Evolutionary conservation across 1,140 invertebrate species (phyloP), one percentile per base, ranked within the genome.

Genomic region (Drosophila biarmipes): DNA sequence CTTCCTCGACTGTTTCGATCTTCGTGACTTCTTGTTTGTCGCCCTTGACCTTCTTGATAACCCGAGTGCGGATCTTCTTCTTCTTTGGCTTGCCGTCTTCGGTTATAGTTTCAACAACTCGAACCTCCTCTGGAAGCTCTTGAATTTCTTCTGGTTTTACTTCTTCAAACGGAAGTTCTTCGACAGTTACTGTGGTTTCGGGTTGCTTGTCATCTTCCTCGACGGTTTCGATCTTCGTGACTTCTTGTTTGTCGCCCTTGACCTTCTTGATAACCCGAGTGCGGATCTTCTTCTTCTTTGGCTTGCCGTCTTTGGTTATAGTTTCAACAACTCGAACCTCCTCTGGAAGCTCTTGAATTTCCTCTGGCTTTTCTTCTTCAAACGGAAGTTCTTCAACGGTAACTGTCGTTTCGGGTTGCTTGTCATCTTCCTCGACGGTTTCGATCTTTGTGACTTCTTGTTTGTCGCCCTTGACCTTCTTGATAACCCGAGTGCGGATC

Each of bases 61-160:
- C 19, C 0, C 51, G 51, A 53, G 51, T 53, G 2, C 51, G 51
- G 34, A 53, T 37, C 51, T 53, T 53, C 51, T 53, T 53, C 34
- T 53, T 53, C 51, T 24, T 53, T 2, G 51, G 51, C 35, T 37
- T 53, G 34, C 34, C 51, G 34, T 53, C 34, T 37, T 53, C 51
- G 14, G 51, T 37, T 3, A 53, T 11, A 4, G 51, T n/a, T 53
- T 53, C 34, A 6, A 53, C 51, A 0, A 37, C 24, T 4, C 24
- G 45, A 15, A 48, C 24, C 4, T 48, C 45, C 24, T 48, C 45
- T 10, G 45, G 45, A 29, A 48, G 45, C n/a, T 48, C 45, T 11
- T 48, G 12, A 15, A 48, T 48, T 6, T 48, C 45, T 15, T 29
- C 45, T 0, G 24, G 45, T 2, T 15, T 4, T 5, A 29, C 45